Percentiles rank a stretch among this genome's conserved stretches.
phyloP scores from a whole-genome alignment of 2,888 invertebrate genomes.

The Ectobius pallidus region DNA sequence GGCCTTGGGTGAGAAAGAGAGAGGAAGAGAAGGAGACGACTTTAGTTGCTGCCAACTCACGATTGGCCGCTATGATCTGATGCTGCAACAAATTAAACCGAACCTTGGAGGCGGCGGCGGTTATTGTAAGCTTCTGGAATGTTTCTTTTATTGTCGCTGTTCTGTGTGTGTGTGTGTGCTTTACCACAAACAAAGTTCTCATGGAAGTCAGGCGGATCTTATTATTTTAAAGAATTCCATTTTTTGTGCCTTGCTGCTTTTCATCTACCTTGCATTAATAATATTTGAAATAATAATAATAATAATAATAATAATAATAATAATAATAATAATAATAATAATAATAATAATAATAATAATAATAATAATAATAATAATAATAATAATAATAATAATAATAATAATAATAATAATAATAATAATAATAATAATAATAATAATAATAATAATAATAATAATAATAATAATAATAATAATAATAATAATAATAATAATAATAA shows the following conservation, averaged over 20 bases:
- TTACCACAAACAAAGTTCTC: too few species aligned
- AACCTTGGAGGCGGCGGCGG: too few species aligned
- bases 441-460: neutral
- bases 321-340: neutral
- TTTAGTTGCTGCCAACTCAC: neutral
- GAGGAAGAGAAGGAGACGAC: neutral
- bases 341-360: neutral
- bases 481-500: neutral
- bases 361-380: neutral
- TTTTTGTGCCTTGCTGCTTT: too few species aligned
- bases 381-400: neutral
- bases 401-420: neutral
- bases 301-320: neutral
- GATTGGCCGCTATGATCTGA: constrained; percentile 17
- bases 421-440: neutral
- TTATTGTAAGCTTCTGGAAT: neutral
- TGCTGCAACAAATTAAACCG: constrained; percentile 17
- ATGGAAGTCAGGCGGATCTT: too few species aligned
- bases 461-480: neutral
- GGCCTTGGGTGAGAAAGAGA: too few species aligned
- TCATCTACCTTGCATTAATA: too few species aligned
- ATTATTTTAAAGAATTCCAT: too few species aligned
- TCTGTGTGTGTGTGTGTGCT: too few species aligned
- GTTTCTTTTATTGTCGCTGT: neutral
- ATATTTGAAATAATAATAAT: neutral